Base-by-base conservation (phyloP, 1,140 invertebrate genomes). In the Sarcophaga peregrina region DNA sequence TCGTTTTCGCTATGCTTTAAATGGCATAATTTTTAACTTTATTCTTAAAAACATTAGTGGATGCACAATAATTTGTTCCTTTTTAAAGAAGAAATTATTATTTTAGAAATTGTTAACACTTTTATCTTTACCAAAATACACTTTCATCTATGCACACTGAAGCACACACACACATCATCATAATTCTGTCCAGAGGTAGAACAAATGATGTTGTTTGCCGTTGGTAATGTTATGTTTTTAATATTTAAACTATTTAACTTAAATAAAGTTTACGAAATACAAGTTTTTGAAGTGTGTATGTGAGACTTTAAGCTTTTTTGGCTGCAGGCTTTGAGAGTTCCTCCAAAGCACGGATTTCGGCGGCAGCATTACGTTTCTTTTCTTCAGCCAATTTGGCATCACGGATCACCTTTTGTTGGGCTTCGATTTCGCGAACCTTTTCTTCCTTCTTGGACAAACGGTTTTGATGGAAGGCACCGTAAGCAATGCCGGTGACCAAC, bases 381-480 rank as follows among this genome's bases (percentile, higher is more conserved):
- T 96, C 94, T 85, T 91, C 92, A 20, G 93, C 94, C 52, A 94
- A 84, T 90, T 95, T 94, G 5, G 92, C 94, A 89, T 95, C 95
- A 83, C 93, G 92, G 47, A 93, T 91, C 3, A 91, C 92, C 89
- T 94, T 95, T 86, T 94, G 92, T 86, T 93, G 93, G 5, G 91
- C 91, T 86, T 95, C 94, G 20, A 93, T 91, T 88, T 93, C 95
- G 47, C 94, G 91, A 17, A 93, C 86, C 80, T 91, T 92, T 73
- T 90, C 91, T 89, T 96, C 95, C 87, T 92, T 94, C 88, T 93
- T 95, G 45, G 93, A 92, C 1, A 95, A 90, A 68, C 94, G 92
- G 85, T 88, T 93, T 83, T 96, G 94, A 87, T 95, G 93, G 86
- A 93, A 93, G 3, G 93, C 92, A 76, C 95, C 95, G 85, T 95